phyloP scores from a whole-genome alignment of 2,888 invertebrate genomes.

The Epicampocera succincta region DNA sequence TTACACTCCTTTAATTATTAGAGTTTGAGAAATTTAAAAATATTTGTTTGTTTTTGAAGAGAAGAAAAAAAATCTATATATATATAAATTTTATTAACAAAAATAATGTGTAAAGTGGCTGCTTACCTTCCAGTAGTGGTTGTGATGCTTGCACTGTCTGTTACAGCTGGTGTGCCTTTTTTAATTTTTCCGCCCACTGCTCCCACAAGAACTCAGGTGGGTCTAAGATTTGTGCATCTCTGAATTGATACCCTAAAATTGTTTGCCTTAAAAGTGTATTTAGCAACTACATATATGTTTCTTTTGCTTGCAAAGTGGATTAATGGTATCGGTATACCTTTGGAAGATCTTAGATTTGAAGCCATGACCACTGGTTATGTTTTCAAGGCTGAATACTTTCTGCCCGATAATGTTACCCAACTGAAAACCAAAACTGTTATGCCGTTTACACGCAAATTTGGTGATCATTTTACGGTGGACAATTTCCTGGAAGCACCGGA shows the following conservation, averaged over 20 bases:
- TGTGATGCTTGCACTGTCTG: conserved; percentile 29
- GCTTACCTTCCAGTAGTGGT: background rate
- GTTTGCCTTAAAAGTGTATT: too few relatives aligned
- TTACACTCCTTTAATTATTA: too few relatives aligned
- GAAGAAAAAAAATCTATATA: too few relatives aligned
- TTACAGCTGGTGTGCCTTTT: conserved; percentile 69
- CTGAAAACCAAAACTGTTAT: conserved; percentile 72
- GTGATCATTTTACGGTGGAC: conserved; percentile 71
- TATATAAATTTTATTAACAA: too few relatives aligned
- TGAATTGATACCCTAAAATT: too few relatives aligned
- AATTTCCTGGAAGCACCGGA: conserved; percentile 73
- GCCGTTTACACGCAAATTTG: conserved; percentile 70
- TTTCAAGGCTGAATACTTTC: conserved; percentile 78
- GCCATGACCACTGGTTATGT: conserved; percentile 80
- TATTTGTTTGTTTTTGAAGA: too few relatives aligned
- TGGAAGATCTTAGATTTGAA: conserved; percentile 77
- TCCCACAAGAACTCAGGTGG: conserved; percentile 79
- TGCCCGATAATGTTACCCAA: conserved; percentile 75
- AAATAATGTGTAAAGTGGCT: conserved; percentile 24
- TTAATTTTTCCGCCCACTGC: conserved; percentile 77
- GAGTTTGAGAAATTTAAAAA: too few relatives aligned
- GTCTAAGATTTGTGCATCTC: background rate
- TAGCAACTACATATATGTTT: background rate
- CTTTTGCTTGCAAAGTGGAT: conserved; percentile 74
- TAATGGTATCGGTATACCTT: conserved; percentile 79